Evolutionary conservation across 1,140 invertebrate genomes (phyloP).

Genomic region (Drosophila sturtevanti): DNA sequence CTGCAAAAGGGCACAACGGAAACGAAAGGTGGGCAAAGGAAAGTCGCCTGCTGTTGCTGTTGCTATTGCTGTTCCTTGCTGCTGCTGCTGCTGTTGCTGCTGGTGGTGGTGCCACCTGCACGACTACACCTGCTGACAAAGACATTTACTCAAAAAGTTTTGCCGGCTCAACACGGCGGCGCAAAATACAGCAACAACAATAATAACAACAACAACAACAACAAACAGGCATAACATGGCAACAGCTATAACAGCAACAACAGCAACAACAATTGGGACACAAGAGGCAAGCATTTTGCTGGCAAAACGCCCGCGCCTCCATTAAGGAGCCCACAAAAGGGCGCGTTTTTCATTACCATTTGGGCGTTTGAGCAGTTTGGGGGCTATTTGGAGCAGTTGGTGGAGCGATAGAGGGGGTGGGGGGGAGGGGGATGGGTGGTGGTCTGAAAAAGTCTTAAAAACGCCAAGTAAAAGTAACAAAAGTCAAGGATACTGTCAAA

Average conservation of each 20-base stretch:
- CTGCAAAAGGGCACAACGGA: slow-evolving; percentile 51
- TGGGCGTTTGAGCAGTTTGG: slow-evolving; percentile 19
- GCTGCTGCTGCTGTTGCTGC: background rate
- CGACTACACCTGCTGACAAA: slow-evolving; percentile 74
- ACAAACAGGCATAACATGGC: slow-evolving; percentile 20
- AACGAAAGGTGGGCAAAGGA: slow-evolving; percentile 8
- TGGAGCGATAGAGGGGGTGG: too few relatives aligned
- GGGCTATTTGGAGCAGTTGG: background rate
- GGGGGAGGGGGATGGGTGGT: too few relatives aligned
- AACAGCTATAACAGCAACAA: slow-evolving; percentile 27
- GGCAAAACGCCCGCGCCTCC: slow-evolving; percentile 67
- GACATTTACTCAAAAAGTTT: slow-evolving; percentile 81
- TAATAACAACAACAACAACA: slow-evolving; percentile 48
- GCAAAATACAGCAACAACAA: too few relatives aligned
- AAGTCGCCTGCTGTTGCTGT: slow-evolving; percentile 38
- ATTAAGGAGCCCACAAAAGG: slow-evolving; percentile 71
- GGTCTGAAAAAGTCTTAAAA: slow-evolving; percentile 56
- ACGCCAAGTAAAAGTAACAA: slow-evolving; percentile 67
- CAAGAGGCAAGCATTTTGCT: slow-evolving; percentile 65
- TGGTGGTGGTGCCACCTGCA: slow-evolving; percentile 1
- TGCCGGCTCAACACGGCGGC: slow-evolving; percentile 38
- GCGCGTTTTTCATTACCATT: slow-evolving; percentile 77
- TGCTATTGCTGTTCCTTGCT: too few relatives aligned
- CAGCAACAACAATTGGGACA: slow-evolving; percentile 42
- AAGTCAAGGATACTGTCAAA: slow-evolving; percentile 77